Conservation (phyloP, 1,140 invertebrate species). For the Holotrichia oblita region DNA sequence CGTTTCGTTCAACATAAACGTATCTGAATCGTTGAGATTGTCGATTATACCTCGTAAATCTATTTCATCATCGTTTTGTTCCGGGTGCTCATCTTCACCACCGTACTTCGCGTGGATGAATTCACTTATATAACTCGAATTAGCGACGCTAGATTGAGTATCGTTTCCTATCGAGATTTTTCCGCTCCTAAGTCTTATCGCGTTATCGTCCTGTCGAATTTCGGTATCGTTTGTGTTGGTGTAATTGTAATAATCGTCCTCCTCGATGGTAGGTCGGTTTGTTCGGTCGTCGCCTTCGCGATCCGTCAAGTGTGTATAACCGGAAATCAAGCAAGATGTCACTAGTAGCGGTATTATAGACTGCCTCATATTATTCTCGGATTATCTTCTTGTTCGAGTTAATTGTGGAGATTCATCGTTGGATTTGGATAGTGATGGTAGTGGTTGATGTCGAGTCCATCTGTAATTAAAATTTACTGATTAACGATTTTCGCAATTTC, state of each 20-base stretch:
- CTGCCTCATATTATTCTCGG: background rate
- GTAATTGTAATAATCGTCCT: background rate
- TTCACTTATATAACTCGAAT: background rate
- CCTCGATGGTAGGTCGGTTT: background rate
- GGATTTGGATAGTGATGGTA: too few species aligned
- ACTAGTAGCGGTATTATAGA: background rate
- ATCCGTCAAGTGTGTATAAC: background rate
- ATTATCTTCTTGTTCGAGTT: too few species aligned
- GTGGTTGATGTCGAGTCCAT: too few species aligned
- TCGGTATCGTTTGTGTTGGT: background rate
- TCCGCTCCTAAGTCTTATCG: too few species aligned
- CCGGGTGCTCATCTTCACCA: background rate
- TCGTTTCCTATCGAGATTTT: too few species aligned
- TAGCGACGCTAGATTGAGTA: too few species aligned
- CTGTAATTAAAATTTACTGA: too few species aligned
- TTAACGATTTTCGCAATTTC: too few species aligned
- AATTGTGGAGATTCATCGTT: too few species aligned
- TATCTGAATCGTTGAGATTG: background rate
- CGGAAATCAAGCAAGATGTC: background rate
- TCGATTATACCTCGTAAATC: background rate
- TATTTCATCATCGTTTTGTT: background rate
- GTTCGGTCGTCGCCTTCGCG: background rate
- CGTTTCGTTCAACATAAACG: background rate
- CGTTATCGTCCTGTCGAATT: too few species aligned
- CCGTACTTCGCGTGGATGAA: background rate